Conservation (phyloP, 2,888 invertebrate genomes). For the Drosophila atripex region DNA sequence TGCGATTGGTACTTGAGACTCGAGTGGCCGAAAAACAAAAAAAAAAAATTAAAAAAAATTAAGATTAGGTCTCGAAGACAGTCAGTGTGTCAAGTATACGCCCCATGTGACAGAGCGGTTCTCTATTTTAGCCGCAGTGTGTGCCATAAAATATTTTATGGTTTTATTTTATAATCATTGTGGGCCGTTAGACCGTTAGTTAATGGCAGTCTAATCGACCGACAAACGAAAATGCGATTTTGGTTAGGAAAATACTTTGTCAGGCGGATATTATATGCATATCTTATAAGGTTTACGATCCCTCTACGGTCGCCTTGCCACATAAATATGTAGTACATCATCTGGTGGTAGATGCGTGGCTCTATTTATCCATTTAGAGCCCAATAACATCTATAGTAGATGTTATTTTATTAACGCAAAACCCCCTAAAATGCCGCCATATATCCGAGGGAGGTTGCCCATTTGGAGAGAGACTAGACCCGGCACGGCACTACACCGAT, state of each 20-base stretch:
- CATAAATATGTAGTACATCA: slow-evolving; percentile 27
- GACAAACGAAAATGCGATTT: slow-evolving; percentile 44
- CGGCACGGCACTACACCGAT: not conserved
- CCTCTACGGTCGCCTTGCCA: not conserved
- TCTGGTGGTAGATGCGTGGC: not conserved
- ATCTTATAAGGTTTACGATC: slow-evolving; percentile 31
- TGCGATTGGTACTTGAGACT: slow-evolving; percentile 20
- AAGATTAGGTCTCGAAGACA: not conserved
- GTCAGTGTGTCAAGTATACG: slow-evolving; percentile 15
- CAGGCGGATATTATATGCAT: slow-evolving; percentile 33
- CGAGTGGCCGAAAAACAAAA: slow-evolving; percentile 19
- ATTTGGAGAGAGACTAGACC: not conserved
- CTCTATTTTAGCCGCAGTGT: slow-evolving; percentile 9
- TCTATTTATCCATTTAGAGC: slow-evolving; percentile 9
- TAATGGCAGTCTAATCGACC: slow-evolving; percentile 50
- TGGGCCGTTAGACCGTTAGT: slow-evolving; percentile 19
- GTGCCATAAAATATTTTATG: not conserved
- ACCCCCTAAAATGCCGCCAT: not conserved
- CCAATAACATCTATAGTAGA: slow-evolving; percentile 1
- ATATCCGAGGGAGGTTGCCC: not conserved
- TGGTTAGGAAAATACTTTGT: slow-evolving; percentile 15
- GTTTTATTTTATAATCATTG: slow-evolving; percentile 47
- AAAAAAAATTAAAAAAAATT: too few relatives aligned
- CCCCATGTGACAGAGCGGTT: slow-evolving; percentile 1
- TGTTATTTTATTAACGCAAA: not conserved